phyloP scores from a whole-genome alignment of 1,140 invertebrate genomes.

The Daktulosphaira vitifoliae region DNA sequence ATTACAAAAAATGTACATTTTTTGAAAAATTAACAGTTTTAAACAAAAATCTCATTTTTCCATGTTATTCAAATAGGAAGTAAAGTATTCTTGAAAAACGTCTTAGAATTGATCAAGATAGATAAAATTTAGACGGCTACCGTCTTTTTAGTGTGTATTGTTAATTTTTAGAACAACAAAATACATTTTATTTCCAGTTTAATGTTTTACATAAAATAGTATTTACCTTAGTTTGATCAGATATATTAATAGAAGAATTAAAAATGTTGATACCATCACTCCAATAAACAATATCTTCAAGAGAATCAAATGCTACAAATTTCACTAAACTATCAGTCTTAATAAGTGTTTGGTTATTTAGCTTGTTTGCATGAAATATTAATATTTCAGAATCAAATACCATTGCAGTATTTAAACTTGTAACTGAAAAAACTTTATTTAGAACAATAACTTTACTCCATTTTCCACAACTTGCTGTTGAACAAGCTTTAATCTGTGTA shows the following conservation, averaged over 20 bases:
- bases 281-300: constrained; percentile 23
- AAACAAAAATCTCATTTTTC: no score
- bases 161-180: not conserved
- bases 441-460: constrained; percentile 52
- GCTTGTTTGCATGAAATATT: constrained; percentile 62
- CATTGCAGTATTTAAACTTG: constrained; percentile 3
- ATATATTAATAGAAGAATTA: constrained; percentile 21
- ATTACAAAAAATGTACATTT: no score
- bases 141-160: no score
- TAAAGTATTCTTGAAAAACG: no score
- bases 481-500: constrained; percentile 66
- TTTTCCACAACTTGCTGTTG: constrained; percentile 60
- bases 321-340: constrained; percentile 29
- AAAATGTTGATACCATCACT: constrained; percentile 12
- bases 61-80: no score
- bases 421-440: not conserved
- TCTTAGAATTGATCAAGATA: no score
- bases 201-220: not conserved
- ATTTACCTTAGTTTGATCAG: constrained; percentile 9
- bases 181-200: not conserved
- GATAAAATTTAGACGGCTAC: no score
- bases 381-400: constrained; percentile 40
- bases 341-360: constrained; percentile 45
- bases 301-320: constrained; percentile 17
- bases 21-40: no score